Evolutionary conservation across 1,140 invertebrate genomes (phyloP).

Genomic region (Hestina assimilis): DNA sequence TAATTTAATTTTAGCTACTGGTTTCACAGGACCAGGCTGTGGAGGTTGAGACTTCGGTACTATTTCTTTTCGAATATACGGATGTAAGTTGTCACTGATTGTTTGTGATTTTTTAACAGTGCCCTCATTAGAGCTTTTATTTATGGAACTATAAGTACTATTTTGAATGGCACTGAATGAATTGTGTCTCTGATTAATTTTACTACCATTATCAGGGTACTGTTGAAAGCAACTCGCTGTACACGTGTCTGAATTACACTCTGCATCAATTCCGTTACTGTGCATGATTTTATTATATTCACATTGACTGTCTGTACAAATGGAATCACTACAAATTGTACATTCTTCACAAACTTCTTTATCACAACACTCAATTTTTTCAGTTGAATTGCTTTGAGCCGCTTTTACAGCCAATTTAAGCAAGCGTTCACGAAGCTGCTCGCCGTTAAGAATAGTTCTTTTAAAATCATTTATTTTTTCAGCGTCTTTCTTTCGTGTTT

Average conservation of each 20-base stretch:
- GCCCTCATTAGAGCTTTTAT: slow-evolving; percentile 55
- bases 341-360: slow-evolving; percentile 74
- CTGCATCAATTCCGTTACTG: slow-evolving; percentile 64
- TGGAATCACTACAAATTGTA: slow-evolving; percentile 73
- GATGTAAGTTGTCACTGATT: slow-evolving; percentile 69
- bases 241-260: slow-evolving; percentile 70
- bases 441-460: slow-evolving; percentile 79
- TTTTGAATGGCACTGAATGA: slow-evolving; percentile 73
- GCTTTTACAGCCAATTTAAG: slow-evolving; percentile 79
- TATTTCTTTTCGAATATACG: slow-evolving; percentile 75
- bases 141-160: slow-evolving; percentile 49
- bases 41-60: slow-evolving; percentile 41
- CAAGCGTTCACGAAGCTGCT: slow-evolving; percentile 79
- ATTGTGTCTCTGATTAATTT: slow-evolving; percentile 71
- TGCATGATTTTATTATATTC: slow-evolving; percentile 74
- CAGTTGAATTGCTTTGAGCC: slow-evolving; percentile 62
- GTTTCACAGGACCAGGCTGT: slow-evolving; percentile 40
- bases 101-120: slow-evolving; percentile 71
- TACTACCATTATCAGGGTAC: slow-evolving; percentile 41
- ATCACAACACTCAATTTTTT: slow-evolving; percentile 76
- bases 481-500: slow-evolving; percentile 45
- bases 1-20: slow-evolving; percentile 60
- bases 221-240: slow-evolving; percentile 61
- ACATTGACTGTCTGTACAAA: slow-evolving; percentile 73
- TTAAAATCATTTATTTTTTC: slow-evolving; percentile 70